Percentiles rank a stretch among this genome's conserved stretches.
phyloP scores from a whole-genome alignment of 35 echinoderm and acorn worm genomes.

The Lytechinus variegatus region DNA sequence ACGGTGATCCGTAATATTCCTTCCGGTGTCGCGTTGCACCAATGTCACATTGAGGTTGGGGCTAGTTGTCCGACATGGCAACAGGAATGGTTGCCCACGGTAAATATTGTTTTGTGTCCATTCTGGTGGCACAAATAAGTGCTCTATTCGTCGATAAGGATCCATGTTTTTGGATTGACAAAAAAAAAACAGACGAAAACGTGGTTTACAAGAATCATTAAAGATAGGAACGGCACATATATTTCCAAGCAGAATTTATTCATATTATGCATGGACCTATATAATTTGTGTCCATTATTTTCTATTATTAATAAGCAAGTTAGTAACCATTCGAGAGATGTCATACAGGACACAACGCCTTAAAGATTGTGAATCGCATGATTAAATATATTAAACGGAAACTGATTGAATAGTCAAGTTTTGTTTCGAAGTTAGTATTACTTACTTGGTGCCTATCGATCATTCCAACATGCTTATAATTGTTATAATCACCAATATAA shows the following conservation, averaged over 20 bases:
- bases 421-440: no score
- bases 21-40: not conserved
- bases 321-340: no score
- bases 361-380: no score
- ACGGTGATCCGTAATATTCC: not conserved
- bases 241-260: not conserved
- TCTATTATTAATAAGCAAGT: no score
- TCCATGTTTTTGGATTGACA: not conserved
- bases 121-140: slow-evolving; percentile 46
- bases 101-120: not conserved
- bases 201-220: not conserved
- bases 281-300: no score
- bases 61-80: slow-evolving; percentile 47
- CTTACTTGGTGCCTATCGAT: no score
- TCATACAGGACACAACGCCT: no score
- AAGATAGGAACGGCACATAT: not conserved
- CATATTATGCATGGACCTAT: no score
- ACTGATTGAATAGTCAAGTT: no score
- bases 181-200: not conserved
- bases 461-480: no score
- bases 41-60: slow-evolving; percentile 39
- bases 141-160: not conserved
- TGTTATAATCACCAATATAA: no score
- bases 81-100: slow-evolving; percentile 29
- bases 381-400: no score